These are phyloP conservation scores for Hoplodrina blanda DNA, from an alignment of 2,888 invertebrate genomes.

Conservation along the genomic window DNA sequence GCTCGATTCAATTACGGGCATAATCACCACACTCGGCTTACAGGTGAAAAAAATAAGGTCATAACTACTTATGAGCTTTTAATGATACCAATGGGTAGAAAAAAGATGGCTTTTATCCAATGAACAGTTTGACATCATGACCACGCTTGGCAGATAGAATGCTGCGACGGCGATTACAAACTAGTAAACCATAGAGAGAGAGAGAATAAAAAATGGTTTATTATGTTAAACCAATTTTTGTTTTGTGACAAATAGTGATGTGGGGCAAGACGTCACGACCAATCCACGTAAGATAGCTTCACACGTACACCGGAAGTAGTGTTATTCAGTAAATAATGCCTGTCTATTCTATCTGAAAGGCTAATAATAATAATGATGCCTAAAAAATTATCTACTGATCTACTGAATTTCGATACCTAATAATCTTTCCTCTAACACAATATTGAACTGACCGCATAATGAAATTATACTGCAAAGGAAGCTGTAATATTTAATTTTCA, in stretches of 20 bases:
- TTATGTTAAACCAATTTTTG: too few relatives aligned
- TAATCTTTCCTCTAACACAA: constrained; percentile 40
- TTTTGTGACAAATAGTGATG: background rate
- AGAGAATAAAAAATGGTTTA: background rate
- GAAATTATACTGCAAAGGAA: constrained; percentile 38
- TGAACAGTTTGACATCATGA: background rate
- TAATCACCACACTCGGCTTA: background rate
- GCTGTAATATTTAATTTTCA: constrained; percentile 53
- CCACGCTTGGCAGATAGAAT: background rate
- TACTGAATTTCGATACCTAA: constrained; percentile 3
- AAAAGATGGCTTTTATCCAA: background rate
- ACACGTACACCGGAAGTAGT: background rate
- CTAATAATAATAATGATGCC: constrained; percentile 22
- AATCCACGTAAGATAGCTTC: background rate
- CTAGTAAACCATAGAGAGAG: background rate
- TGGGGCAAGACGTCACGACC: background rate
- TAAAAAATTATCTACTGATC: constrained; percentile 21
- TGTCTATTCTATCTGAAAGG: background rate
- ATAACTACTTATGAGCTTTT: background rate
- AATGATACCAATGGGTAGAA: background rate
- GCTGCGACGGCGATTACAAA: background rate
- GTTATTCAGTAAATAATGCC: background rate
- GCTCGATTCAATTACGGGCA: background rate
- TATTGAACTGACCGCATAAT: constrained; percentile 50
- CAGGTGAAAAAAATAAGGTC: background rate